Evolutionary conservation across 2,888 invertebrate species (phyloP).

Genomic region (Brassicogethes aeneus): DNA sequence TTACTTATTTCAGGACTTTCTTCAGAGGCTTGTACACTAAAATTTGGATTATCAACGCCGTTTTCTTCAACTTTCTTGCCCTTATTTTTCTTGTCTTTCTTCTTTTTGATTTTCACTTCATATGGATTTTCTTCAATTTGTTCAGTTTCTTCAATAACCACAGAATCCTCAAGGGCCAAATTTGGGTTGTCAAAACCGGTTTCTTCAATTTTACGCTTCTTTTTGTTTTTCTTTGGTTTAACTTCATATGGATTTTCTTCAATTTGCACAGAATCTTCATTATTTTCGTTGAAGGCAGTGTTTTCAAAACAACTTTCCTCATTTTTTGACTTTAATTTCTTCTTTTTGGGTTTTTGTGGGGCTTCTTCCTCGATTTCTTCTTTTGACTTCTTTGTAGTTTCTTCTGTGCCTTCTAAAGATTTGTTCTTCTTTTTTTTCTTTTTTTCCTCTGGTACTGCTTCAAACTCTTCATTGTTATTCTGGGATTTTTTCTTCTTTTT

Average conservation of each 20-base stretch:
- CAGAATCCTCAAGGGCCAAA: constrained; percentile 10
- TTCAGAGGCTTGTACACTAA: constrained; percentile 12
- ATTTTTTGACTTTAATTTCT: constrained; percentile 1
- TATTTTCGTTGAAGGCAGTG: constrained; percentile 4
- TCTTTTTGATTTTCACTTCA: constrained; percentile 13
- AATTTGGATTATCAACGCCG: constrained; percentile 15
- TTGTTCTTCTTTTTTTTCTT: constrained; percentile 10
- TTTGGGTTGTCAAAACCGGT: constrained; percentile 11
- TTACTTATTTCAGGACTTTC: constrained; percentile 1
- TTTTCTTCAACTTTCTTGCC: not conserved
- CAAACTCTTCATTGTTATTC: constrained; percentile 6
- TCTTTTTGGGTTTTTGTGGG: constrained; percentile 9
- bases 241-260: constrained; percentile 10
- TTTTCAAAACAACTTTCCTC: constrained; percentile 7
- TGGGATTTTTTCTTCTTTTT: constrained; percentile 4
- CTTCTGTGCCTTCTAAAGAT: constrained; percentile 3
- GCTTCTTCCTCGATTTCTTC: constrained; percentile 6
- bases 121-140: constrained; percentile 8
- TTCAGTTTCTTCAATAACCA: constrained; percentile 8
- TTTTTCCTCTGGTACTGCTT: constrained; percentile 8
- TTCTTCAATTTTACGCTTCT: constrained; percentile 7
- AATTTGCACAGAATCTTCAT: constrained; percentile 5
- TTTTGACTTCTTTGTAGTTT: constrained; percentile 13
- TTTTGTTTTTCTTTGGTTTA: constrained; percentile 13
- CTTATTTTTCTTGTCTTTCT: constrained; percentile 8